These are phyloP conservation scores for Rousettus madagascariensis DNA, from an alignment of 2,797 vertebrate genomes.

Conservation along the genomic window DNA sequence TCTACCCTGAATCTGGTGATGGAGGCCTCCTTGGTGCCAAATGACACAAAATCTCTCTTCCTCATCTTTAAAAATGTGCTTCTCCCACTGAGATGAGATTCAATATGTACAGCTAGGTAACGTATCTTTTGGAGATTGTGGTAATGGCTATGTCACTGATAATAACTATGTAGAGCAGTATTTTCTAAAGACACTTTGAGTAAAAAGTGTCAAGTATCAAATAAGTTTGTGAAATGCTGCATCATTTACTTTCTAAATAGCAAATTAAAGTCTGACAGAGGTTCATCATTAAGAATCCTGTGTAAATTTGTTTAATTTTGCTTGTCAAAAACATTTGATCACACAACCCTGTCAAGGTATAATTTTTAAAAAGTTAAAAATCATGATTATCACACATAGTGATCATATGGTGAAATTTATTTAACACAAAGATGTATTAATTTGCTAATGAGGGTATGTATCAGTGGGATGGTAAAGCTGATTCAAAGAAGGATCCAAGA, in stretches of 20 bases:
- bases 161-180: conserved; percentile 10
- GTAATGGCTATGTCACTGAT: conserved; percentile 11
- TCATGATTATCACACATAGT: neutral
- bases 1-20: neutral
- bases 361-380: conserved; percentile 45
- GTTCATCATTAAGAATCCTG: neutral
- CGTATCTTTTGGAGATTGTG: neutral
- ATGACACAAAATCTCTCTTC: conserved; percentile 12
- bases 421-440: conserved; percentile 35
- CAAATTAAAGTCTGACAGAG: conserved; percentile 29
- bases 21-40: neutral
- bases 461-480: neutral
- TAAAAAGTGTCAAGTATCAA: conserved; percentile 23
- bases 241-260: conserved; percentile 25
- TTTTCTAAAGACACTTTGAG: conserved; percentile 34
- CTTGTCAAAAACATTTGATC: conserved; percentile 38
- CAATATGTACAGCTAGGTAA: neutral
- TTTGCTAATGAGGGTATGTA: neutral
- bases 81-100: neutral
- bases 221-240: conserved; percentile 1
- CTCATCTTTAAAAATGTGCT: conserved; percentile 51
- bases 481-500: neutral
- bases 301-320: conserved; percentile 24
- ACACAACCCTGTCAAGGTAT: neutral
- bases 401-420: conserved; percentile 9